Conservation (phyloP, 2,888 invertebrate species). For the Spilosoma lubricipeda region DNA sequence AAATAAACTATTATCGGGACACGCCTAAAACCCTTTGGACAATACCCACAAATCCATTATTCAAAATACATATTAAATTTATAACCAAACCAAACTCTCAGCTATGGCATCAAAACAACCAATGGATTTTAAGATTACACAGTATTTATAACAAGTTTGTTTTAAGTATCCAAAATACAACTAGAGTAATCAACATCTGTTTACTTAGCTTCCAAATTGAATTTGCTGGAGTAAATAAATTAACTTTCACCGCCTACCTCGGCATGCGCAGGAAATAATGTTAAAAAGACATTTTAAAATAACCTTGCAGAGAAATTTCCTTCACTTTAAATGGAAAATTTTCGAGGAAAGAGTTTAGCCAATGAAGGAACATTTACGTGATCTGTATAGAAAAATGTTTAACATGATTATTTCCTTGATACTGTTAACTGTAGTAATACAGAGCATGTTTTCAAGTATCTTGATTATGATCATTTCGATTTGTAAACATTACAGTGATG, state of each 20-base stretch:
- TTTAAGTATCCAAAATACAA: conserved; percentile 39
- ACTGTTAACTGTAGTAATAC: neutral
- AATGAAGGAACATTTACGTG: conserved; percentile 14
- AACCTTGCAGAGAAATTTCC: conserved; percentile 40
- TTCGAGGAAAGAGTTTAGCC: conserved; percentile 8
- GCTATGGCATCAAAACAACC: conserved; percentile 13
- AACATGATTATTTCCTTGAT: neutral
- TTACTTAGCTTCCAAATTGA: conserved; percentile 50
- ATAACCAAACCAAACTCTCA: conserved; percentile 5
- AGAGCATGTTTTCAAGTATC: neutral
- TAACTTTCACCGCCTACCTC: conserved; percentile 50
- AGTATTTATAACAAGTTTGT: conserved; percentile 33
- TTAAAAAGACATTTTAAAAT: conserved; percentile 56
- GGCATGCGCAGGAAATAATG: conserved; percentile 55
- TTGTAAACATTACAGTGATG: neutral
- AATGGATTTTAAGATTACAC: conserved; percentile 24
- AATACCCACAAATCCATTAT: neutral
- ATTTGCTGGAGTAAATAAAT: conserved; percentile 61
- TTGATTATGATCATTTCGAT: neutral
- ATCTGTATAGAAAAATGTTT: conserved; percentile 1
- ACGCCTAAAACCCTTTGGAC: neutral
- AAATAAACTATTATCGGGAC: no score
- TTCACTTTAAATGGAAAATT: conserved; percentile 20
- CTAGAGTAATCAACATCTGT: conserved; percentile 41
- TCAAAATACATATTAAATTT: conserved; percentile 9